A percentile compares a stretch with the other conserved stretches of the same genome.
Evolutionary conservation across 2,113 vertebrate genomes (phyloP).

Genomic region (Indri indri): DNA sequence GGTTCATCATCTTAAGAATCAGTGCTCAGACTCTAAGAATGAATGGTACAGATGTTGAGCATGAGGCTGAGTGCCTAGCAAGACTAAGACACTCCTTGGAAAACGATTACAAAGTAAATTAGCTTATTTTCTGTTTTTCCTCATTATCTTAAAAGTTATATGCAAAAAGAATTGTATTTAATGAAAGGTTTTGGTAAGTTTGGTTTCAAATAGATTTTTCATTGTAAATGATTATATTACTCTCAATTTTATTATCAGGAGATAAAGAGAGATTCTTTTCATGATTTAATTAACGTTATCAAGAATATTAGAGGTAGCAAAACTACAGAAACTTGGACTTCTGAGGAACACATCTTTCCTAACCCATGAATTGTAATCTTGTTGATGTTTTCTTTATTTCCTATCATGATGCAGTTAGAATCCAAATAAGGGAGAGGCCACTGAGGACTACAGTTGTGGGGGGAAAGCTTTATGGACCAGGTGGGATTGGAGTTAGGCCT

Average conservation of each 20-base stretch:
- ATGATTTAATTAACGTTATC: conserved; percentile 35
- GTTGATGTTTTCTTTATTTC: neutral
- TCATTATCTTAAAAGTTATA: conserved; percentile 20
- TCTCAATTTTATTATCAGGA: conserved; percentile 24
- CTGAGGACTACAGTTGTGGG: neutral
- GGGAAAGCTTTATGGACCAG: neutral
- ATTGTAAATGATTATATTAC: conserved; percentile 23
- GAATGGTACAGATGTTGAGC: neutral
- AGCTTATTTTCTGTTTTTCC: conserved; percentile 14
- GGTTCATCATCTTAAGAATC: neutral
- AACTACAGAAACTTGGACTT: neutral
- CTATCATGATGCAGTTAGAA: neutral
- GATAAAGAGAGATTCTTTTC: neutral
- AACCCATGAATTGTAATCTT: neutral
- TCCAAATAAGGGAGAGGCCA: neutral
- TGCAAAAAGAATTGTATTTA: conserved; percentile 1
- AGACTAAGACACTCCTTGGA: neutral
- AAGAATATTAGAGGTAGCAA: neutral
- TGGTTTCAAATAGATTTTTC: neutral
- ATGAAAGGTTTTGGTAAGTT: neutral
- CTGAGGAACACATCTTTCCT: neutral
- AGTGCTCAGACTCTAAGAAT: neutral
- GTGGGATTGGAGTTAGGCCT: neutral
- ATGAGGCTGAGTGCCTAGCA: neutral
- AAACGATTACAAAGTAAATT: conserved; percentile 17